Percentiles rank a stretch among this genome's conserved stretches.
phyloP scores from a whole-genome alignment of 2,888 invertebrate species.

The Taphrorychus bicolor region DNA sequence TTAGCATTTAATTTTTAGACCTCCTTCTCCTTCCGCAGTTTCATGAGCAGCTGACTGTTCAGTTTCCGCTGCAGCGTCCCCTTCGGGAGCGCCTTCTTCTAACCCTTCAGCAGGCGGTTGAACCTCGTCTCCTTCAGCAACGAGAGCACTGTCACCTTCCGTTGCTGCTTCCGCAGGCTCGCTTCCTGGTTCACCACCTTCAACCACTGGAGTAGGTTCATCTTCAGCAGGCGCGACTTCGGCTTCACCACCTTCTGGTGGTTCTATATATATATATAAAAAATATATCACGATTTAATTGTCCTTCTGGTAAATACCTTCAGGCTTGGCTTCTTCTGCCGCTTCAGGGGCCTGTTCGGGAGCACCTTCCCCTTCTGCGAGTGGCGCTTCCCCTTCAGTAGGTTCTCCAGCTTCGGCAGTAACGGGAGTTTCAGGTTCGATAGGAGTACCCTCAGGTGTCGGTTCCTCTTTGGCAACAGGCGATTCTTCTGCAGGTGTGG shows the following conservation, averaged over 20 bases:
- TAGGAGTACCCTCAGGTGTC: too few relatives aligned
- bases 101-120: background rate
- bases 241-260: background rate
- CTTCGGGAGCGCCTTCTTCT: constrained; percentile 21
- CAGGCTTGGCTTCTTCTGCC: constrained; percentile 2
- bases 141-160: constrained; percentile 9
- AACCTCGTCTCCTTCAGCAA: constrained; percentile 18
- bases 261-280: too few relatives aligned
- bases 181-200: background rate
- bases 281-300: too few relatives aligned
- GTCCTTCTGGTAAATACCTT: too few relatives aligned
- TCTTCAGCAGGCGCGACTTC: background rate
- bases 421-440: background rate
- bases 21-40: background rate
- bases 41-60: constrained; percentile 12
- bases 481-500: constrained; percentile 43
- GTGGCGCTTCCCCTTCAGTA: constrained; percentile 16
- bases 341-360: constrained; percentile 11
- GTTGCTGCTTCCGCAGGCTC: background rate
- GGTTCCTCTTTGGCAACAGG: constrained; percentile 12
- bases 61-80: constrained; percentile 24
- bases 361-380: constrained; percentile 14
- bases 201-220: background rate
- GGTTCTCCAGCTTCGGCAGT: constrained; percentile 9
- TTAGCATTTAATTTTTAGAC: background rate